phyloP scores from a whole-genome alignment of 2,797 vertebrate genomes.

The Phalanger gymnotis region DNA sequence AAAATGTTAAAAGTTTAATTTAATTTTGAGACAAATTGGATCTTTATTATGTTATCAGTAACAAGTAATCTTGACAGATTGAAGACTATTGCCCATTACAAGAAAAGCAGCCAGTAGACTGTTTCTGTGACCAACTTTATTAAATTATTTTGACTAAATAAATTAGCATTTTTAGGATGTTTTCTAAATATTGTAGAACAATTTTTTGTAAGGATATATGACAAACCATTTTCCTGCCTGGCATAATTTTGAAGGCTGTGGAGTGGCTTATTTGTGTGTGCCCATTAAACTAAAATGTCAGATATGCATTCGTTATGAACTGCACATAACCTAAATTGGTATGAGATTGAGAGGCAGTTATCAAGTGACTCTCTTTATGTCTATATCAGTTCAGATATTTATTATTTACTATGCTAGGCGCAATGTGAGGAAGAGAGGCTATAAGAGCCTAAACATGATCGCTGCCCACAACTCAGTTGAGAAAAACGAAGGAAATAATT shows the following conservation, averaged over 20 bases:
- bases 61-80: background rate
- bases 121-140: background rate
- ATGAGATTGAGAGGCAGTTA: background rate
- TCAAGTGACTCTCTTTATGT: background rate
- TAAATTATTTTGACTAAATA: conserved; percentile 21
- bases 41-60: background rate
- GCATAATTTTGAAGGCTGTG: background rate
- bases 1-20: conserved; percentile 36
- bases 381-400: background rate
- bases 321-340: background rate
- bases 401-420: background rate
- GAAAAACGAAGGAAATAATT: background rate
- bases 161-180: conserved; percentile 4
- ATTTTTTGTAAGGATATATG: background rate
- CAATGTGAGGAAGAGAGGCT: background rate
- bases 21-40: conserved; percentile 8
- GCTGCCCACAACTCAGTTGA: conserved; percentile 1
- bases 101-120: background rate
- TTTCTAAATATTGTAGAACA: conserved; percentile 36
- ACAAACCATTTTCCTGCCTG: background rate
- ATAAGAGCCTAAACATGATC: background rate
- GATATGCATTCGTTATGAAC: background rate
- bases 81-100: background rate
- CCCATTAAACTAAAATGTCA: background rate
- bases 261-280: background rate